Evolutionary conservation across 2,797 vertebrate genomes (phyloP), one percentile per base, ranked within the genome.

Genomic region (Ibycter americanus): DNA sequence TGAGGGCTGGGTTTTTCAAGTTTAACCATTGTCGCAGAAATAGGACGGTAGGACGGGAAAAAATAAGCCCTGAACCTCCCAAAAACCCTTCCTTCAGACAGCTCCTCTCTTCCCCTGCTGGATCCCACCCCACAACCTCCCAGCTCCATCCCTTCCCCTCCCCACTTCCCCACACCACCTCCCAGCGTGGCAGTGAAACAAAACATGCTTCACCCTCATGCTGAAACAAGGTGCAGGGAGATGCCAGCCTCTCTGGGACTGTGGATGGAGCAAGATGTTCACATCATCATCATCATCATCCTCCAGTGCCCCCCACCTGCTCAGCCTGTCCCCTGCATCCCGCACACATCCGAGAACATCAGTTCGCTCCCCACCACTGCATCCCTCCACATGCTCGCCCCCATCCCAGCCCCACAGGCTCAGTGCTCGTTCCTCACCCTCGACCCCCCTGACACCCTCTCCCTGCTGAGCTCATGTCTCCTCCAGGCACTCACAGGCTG

Each of bases 331-430:
- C 40, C 32, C 18, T 23, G 18, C 68, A 36, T 36, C 17, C 71
- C 44, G 44, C 12, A 40, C 3, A 2, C 42, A 59, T 9, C 47
- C 5, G 1, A 46, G 16, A 63, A 65, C 49, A 32, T 58, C 36
- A 4, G 63, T 52, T 44, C 17, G 23, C n/a, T 63, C 38, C 31
- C 44, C 79, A 42, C 15, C 63, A 17, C 38, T 9, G 7, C 67
- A 44, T 42, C 72, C 51, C 52, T 44, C 77, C 76, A 29, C 26
- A 4, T 0, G 2, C 55, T 78, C 0, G 0, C 34, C 62, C 31
- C 26, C 4, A 2, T 70, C 34, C 55, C 83, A 91, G 63, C n/a
- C 84, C 52, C 56, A 22, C 59, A 74, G 71, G 17, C 49, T 66
- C 12, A 1, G 66, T 27, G 7, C 26, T 9, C 6, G 1, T 26